Base-by-base conservation (phyloP, 2,888 invertebrate species). In the Xanthorhoe spadicearia region DNA sequence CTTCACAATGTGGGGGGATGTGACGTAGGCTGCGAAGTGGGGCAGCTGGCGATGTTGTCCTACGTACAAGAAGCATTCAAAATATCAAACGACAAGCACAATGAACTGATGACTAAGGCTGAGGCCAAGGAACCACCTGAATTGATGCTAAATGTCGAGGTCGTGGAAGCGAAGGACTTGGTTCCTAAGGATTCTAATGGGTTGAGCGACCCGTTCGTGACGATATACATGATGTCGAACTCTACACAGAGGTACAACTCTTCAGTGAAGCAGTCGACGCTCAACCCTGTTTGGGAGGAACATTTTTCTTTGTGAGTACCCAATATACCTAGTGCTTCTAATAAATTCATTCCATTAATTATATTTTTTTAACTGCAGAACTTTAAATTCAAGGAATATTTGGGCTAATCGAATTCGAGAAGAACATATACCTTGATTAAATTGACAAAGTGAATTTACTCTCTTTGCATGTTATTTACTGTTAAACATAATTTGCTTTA, bases 121-220 rank as follows among this genome's bases (percentile, higher is more conserved):
- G 95, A 95, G 80, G 95, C 95, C 13, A 97, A 97, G 85, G 96
- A 97, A 93, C 96, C 97, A 0, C 97, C 97, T 0, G 96, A 97
- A 78, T 93, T 97, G 77, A 95, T 97, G 87, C 89, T 98, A 51
- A 97, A 97, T 83, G 96, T 98, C 9, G 97, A 97, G 89, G 95
- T 98, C 5, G 95, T 97, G 60, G 97, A 97, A 89, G 97, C 97
- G 1, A 97, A 97, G 90, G 97, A 97, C 77, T 88, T 98, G 51
- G 94, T 95, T 69, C 95, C 97, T 18, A 97, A 97, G 88, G 98
- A 98, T 86, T 95, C 97, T 0, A 98, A 97, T 83, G 98, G 99
- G n/a, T 94, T 98, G 73, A 98, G 98, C 78, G 99, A 99, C 90
- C 99, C 99, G 0, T 99, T 98, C 86, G 99, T 99, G 64, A 99